Evolutionary conservation across 1,140 invertebrate species (phyloP), one percentile per base, ranked within the genome.

Genomic region (Zaprionus africanus): DNA sequence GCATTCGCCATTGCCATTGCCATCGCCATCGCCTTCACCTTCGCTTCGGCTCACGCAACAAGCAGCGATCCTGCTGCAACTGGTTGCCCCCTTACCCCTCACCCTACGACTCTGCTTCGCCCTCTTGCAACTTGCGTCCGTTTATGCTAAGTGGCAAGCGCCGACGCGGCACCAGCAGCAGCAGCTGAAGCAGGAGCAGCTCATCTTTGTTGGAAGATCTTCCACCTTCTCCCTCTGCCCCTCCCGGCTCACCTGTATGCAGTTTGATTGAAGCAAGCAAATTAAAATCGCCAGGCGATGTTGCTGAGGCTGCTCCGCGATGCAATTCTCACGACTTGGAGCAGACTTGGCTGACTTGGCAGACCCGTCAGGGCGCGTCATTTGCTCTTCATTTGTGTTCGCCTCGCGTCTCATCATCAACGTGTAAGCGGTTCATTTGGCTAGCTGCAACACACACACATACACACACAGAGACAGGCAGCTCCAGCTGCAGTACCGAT

Each of bases 131-230:
- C 51, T n/a, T 56, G 19, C 22, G 36, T 81, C 76, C 77, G 78
- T 90, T 87, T 88, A 88, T 88, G 85, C 85, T 90, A 84, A 88
- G 85, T 88, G 85, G 85, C 81, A 84, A 88, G 84, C 85, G 84
- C 84, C 84, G 81, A 76, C 58, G 65, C 61, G 67, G 61, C 77
- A 41, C 4, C 43, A 17, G 15, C 43, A 49, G 53, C n/a, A 13
- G 59, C 60, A 63, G 46, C 19, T 31, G 28, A 31, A 7, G 53
- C 26, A 0, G 49, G 12, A 46, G 59, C 66, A 73, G 73, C 66
- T 68, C 56, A 78, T 78, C 63, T 76, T 61, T 49, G 60, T 38
- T 56, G 65, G 70, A 34, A 63, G 31, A 34, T 34, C 9, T 34
- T 84, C 15, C 41, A 5, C 41, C 38, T 19, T 11, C 28, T n/a